These are phyloP conservation scores for Lagocephalus sceleratus DNA, from an alignment of 2,797 vertebrate species.

Conservation along the genomic window DNA sequence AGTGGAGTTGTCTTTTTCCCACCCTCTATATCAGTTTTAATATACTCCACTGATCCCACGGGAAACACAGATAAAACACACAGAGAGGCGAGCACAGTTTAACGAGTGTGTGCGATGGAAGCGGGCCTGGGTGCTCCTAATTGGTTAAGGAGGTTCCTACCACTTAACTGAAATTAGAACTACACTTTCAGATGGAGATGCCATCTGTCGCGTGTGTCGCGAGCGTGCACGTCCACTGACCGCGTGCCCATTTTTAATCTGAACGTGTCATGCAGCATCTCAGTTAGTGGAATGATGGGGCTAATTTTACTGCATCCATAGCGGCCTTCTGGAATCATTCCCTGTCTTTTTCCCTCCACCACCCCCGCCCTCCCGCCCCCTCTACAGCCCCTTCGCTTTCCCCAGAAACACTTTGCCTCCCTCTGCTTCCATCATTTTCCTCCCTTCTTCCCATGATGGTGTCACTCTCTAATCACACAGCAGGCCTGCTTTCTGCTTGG, in stretches of 20 bases:
- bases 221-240: conserved; percentile 3
- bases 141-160: conserved; percentile 71
- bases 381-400: conserved; percentile 31
- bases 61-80: conserved; percentile 12
- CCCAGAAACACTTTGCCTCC: conserved; percentile 44
- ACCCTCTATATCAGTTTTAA: conserved; percentile 41
- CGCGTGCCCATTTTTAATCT: conserved; percentile 46
- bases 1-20: conserved; percentile 45
- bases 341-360: conserved; percentile 17
- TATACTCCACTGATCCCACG: conserved; percentile 31
- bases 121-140: conserved; percentile 41
- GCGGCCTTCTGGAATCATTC: conserved; percentile 43
- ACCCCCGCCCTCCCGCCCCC: conserved; percentile 34
- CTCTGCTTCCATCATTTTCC: neutral
- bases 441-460: conserved; percentile 56
- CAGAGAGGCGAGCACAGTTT: conserved; percentile 3
- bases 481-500: conserved; percentile 83
- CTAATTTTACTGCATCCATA: conserved; percentile 66
- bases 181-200: conserved; percentile 44
- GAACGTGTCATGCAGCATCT: conserved; percentile 48
- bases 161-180: conserved; percentile 66
- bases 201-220: conserved; percentile 55
- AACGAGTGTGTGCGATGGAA: conserved; percentile 30
- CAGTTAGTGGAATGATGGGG: conserved; percentile 57
- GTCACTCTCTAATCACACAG: conserved; percentile 82